Conservation (phyloP, 2,888 invertebrate species). For the Cantharis rufa region DNA sequence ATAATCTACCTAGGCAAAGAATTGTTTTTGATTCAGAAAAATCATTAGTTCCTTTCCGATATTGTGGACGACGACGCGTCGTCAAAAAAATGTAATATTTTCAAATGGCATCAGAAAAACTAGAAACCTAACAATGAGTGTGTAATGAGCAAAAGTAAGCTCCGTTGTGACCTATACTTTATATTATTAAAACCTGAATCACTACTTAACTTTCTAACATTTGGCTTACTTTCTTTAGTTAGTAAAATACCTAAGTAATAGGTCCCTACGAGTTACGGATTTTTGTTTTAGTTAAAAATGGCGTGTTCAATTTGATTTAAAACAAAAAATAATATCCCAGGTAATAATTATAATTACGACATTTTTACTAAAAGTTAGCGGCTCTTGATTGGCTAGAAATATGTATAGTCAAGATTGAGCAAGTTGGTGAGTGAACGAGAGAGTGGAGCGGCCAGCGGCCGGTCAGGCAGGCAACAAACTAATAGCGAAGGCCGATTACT, state of each 20-base stretch:
- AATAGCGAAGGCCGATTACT: slow-evolving; percentile 40
- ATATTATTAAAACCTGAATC: background rate
- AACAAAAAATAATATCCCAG: background rate
- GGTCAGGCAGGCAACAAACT: slow-evolving; percentile 18
- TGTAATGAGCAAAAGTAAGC: background rate
- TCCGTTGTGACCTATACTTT: background rate
- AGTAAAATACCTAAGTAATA: background rate
- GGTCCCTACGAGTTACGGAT: background rate
- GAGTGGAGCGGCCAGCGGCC: slow-evolving; percentile 30
- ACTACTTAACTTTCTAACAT: background rate
- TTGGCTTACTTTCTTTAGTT: background rate
- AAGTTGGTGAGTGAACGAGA: background rate
- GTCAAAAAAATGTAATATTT: background rate
- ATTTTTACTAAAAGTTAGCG: background rate
- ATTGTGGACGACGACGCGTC: background rate
- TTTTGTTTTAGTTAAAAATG: background rate
- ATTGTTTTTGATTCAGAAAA: background rate
- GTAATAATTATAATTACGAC: background rate
- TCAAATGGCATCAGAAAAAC: background rate
- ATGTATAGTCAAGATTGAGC: background rate
- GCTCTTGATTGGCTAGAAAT: background rate
- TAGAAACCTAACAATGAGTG: background rate
- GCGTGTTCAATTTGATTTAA: background rate
- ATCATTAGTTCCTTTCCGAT: background rate
- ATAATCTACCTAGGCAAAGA: background rate